Evolutionary conservation across 2,797 vertebrate species (phyloP), one percentile per base, ranked within the genome.

Genomic region (Artibeus jamaicensis): DNA sequence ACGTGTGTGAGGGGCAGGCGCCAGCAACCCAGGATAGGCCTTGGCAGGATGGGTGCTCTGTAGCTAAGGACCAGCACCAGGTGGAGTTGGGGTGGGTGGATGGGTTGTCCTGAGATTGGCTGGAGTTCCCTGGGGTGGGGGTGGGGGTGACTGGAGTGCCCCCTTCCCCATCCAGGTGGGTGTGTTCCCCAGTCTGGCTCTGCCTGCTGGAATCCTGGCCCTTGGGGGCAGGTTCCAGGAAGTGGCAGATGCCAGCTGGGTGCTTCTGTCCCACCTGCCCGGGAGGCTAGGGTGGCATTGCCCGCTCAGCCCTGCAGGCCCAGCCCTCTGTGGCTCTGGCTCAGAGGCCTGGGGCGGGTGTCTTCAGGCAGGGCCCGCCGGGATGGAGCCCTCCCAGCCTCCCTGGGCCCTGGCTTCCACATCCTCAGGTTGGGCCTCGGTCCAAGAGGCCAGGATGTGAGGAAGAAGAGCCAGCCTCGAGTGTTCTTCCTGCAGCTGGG

Each of bases 41-140:
- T 0, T 21, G 0, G 0, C 24, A 5, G 21, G 6, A 6, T 11
- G 42, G 68, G 48, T 14, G 21, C 32, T 76, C 39, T 39, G 50
- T 2, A 16, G 46, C 46, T 46, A 0, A 24, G 79, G 3, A 6
- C 14, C 6, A 24, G 22, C 2, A 4, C 73, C 2, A 0, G 3
- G n/a, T 8, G 9, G 37, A 16, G 53, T 5, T 11, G 50, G 32
- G 65, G 22, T 2, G 1, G 2, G 6, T 2, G 3, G 12, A 3
- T 5, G 0, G 4, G 4, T 2, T 24, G 29, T 39, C 15, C 59
- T 2, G n/a, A 4, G 24, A 12, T 79, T 50, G 86, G 37, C 37
- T 37, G 62, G 73, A 26, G 44, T 12, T 65, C 5, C 46, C 22
- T 12, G 24, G 57, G 2, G 29, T 15, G 6, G 16, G 3, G 55